These are phyloP conservation scores for Actias luna DNA, from an alignment of 2,888 invertebrate species.

Conservation along the genomic window DNA sequence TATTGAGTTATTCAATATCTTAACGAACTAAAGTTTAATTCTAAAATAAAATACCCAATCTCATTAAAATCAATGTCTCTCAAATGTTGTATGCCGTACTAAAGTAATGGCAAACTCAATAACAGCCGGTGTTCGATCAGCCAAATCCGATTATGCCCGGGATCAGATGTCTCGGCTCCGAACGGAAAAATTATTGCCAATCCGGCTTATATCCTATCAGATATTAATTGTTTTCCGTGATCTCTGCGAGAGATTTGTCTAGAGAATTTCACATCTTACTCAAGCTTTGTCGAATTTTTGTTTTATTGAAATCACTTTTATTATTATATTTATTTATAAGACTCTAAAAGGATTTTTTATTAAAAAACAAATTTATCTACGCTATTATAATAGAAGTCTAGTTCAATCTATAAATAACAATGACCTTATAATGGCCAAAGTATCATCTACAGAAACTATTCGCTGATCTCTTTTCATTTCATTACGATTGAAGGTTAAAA, in stretches of 20 bases:
- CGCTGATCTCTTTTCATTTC: too few species aligned
- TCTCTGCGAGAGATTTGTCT: constrained; percentile 31
- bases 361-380: too few species aligned
- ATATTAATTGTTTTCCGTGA: constrained; percentile 66
- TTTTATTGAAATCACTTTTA: background rate
- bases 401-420: too few species aligned
- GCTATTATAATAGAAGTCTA: too few species aligned
- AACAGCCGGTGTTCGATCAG: constrained; percentile 71
- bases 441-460: too few species aligned
- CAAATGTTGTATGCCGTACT: constrained; percentile 50
- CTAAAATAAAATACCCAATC: constrained; percentile 35
- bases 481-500: too few species aligned
- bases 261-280: constrained; percentile 6
- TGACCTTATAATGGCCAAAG: too few species aligned
- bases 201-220: constrained; percentile 59
- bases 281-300: background rate
- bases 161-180: constrained; percentile 71
- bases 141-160: constrained; percentile 72
- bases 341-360: too few species aligned
- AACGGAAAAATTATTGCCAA: constrained; percentile 61
- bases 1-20: background rate
- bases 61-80: constrained; percentile 76
- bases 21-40: background rate
- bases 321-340: too few species aligned
- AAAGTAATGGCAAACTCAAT: constrained; percentile 74